phyloP scores from a whole-genome alignment of 2,797 vertebrate genomes.

The Sardinella longiceps region DNA sequence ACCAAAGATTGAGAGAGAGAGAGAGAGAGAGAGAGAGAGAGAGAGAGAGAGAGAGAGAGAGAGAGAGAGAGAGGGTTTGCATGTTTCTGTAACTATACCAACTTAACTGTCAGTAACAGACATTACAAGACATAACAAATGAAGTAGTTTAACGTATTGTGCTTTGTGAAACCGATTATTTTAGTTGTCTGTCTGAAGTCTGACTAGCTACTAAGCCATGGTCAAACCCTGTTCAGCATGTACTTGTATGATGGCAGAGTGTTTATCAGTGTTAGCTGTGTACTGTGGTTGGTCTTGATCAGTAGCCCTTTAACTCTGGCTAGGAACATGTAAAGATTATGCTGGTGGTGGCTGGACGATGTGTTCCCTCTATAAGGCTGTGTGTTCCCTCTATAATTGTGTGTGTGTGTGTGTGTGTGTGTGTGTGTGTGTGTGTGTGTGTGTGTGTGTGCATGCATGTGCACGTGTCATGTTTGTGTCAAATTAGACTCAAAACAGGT shows the following conservation, averaged over 20 bases:
- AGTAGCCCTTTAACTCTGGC: not conserved
- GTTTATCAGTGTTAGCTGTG: not conserved
- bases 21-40: too few species aligned
- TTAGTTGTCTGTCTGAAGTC: too few species aligned
- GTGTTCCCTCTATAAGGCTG: not conserved
- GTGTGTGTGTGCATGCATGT: conserved; percentile 27
- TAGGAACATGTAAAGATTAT: not conserved
- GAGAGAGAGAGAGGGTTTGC: too few species aligned
- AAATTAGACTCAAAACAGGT: conserved; percentile 16
- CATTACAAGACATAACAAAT: too few species aligned
- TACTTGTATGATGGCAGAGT: not conserved
- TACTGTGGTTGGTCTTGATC: not conserved
- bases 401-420: conserved; percentile 15
- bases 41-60: too few species aligned
- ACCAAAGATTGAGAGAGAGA: too few species aligned
- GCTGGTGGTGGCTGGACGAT: not conserved
- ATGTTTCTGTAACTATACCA: too few species aligned
- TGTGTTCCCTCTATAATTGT: not conserved
- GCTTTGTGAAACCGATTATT: too few species aligned
- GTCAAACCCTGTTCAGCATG: not conserved
- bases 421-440: not conserved
- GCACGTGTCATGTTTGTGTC: conserved; percentile 53
- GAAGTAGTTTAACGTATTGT: too few species aligned
- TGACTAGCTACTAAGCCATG: too few species aligned
- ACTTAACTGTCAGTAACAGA: too few species aligned